Evolutionary conservation across 64 coral and sea anemone genomes (phyloP).

Genomic region (Acropora yongei): DNA sequence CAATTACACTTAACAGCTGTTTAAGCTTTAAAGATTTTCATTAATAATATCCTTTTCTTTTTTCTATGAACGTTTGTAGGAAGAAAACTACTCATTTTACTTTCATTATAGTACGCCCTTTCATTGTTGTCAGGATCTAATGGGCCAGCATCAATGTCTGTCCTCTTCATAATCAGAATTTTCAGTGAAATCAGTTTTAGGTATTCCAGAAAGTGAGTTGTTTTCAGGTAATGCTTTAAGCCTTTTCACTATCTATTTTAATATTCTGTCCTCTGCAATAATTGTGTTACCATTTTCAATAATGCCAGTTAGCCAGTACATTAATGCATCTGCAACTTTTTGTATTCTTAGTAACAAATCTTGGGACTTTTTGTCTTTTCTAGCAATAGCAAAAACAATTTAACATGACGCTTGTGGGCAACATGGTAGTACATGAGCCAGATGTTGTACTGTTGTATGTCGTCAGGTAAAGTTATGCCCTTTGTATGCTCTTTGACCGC

Average conservation of each 20-base stretch:
- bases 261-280: too few relatives aligned
- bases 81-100: slow-evolving; percentile 56
- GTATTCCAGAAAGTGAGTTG: not conserved
- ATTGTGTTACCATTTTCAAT: too few relatives aligned
- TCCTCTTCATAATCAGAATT: not conserved
- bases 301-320: too few relatives aligned
- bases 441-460: too few relatives aligned
- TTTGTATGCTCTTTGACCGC: too few relatives aligned
- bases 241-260: not conserved
- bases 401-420: too few relatives aligned
- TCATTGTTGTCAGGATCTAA: slow-evolving; percentile 7
- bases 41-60: slow-evolving; percentile 53
- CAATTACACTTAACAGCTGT: not conserved
- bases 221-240: slow-evolving; percentile 8
- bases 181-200: not conserved
- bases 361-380: too few relatives aligned
- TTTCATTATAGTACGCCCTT: slow-evolving; percentile 18
- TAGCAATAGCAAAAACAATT: too few relatives aligned
- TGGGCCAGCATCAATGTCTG: not conserved
- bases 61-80: slow-evolving; percentile 48
- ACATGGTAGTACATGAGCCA: too few relatives aligned
- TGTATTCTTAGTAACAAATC: too few relatives aligned
- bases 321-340: too few relatives aligned
- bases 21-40: not conserved
- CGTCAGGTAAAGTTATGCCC: too few relatives aligned